A percentile compares a stretch with the other conserved stretches of the same genome.
Conservation (phyloP, 2,113 vertebrate species). For the Catagonus wagneri region DNA sequence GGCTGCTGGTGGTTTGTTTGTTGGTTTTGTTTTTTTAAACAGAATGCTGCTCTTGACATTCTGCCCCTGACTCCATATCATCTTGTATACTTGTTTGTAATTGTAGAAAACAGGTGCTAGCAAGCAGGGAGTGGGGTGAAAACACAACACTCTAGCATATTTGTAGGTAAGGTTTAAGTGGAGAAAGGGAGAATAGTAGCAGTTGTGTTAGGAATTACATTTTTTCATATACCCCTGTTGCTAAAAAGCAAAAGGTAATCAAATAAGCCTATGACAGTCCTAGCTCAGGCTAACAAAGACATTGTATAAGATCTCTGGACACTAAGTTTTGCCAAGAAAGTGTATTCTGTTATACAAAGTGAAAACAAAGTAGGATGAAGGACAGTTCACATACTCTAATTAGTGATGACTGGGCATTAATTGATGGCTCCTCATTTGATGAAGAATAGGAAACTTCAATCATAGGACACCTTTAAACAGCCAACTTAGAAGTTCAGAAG, state of each 20-base stretch:
- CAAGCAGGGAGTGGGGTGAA: neutral
- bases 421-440: neutral
- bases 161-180: neutral
- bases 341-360: neutral
- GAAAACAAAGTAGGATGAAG: neutral
- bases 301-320: neutral
- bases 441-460: neutral
- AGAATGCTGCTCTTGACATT: neutral
- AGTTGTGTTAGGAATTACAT: neutral
- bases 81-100: neutral
- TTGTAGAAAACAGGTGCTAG: neutral
- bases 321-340: neutral
- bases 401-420: neutral
- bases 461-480: neutral
- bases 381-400: neutral
- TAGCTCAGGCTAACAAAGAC: neutral
- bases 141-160: neutral
- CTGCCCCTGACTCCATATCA: fast-evolving
- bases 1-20: neutral
- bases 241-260: neutral
- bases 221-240: neutral
- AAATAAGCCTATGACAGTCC: neutral
- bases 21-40: neutral
- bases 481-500: neutral
- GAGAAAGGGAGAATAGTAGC: neutral